Evolutionary conservation across 2,113 vertebrate genomes (phyloP).

Genomic region (Dendropsophus ebraccatus): DNA sequence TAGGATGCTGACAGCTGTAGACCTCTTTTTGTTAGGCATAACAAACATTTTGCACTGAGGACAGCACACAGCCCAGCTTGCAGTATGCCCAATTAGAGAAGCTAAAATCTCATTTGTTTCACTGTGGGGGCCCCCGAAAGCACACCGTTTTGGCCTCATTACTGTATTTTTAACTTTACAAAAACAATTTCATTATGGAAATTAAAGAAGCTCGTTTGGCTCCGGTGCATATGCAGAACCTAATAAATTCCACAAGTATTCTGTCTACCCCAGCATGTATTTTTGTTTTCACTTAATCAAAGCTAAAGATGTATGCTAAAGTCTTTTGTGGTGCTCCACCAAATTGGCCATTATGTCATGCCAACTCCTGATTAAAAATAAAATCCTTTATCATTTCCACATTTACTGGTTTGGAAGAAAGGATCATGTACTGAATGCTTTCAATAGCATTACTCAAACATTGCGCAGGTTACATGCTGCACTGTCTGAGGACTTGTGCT

Average conservation of each 20-base stretch:
- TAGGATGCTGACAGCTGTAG: constrained; percentile 80
- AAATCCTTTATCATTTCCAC: constrained; percentile 50
- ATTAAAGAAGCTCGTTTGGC: constrained; percentile 83
- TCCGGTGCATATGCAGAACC: constrained; percentile 71
- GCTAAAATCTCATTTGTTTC: constrained; percentile 88
- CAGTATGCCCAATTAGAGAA: constrained; percentile 83
- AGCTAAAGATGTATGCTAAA: constrained; percentile 65
- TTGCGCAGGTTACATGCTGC: constrained; percentile 31
- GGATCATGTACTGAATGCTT: constrained; percentile 48
- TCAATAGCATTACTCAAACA: constrained; percentile 4
- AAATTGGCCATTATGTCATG: constrained; percentile 58
- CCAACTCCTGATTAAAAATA: constrained; percentile 64
- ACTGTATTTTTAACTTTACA: constrained; percentile 85
- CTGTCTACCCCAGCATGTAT: constrained; percentile 67
- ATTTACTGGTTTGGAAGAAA: constrained; percentile 46
- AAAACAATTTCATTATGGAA: constrained; percentile 88
- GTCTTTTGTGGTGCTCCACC: constrained; percentile 59
- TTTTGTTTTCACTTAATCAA: constrained; percentile 67
- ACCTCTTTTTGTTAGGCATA: constrained; percentile 81
- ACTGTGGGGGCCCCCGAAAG: constrained; percentile 79
- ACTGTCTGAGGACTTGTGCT: background rate
- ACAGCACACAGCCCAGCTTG: constrained; percentile 79
- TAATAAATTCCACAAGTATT: constrained; percentile 77
- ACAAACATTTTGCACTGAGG: constrained; percentile 80
- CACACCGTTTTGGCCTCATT: constrained; percentile 84